These are phyloP conservation scores for Polymixis flavicincta DNA, from an alignment of 2,888 invertebrate species.

Conservation along the genomic window DNA sequence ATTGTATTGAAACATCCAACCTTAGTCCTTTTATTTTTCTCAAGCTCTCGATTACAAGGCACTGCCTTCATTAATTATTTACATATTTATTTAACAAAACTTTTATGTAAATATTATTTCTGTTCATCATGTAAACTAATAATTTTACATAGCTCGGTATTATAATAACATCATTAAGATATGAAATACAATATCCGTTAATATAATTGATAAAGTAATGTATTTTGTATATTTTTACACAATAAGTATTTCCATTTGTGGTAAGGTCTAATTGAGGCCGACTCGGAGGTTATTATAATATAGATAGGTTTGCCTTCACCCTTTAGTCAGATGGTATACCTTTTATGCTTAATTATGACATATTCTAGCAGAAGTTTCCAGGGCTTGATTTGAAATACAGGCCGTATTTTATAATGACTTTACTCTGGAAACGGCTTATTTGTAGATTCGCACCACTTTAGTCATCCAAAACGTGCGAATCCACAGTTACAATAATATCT, in stretches of 20 bases:
- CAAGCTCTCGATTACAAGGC: conserved; percentile 12
- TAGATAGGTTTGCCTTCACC: not conserved
- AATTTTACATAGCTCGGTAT: not conserved
- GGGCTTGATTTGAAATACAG: not conserved
- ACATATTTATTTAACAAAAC: conserved; percentile 16
- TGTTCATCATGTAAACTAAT: conserved; percentile 1
- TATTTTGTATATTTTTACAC: conserved; percentile 4
- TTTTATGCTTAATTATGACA: not conserved
- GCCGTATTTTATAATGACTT: not conserved
- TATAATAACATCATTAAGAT: conserved; percentile 13
- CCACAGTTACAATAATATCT: too few relatives aligned
- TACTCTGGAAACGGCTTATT: too few relatives aligned
- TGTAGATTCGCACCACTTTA: too few relatives aligned
- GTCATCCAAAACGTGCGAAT: too few relatives aligned
- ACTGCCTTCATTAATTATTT: conserved; percentile 9
- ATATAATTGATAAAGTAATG: conserved; percentile 10
- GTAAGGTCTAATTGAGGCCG: not conserved
- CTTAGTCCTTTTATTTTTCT: conserved; percentile 13
- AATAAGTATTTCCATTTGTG: conserved; percentile 15
- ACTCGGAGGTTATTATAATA: not conserved
- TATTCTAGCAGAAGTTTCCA: not conserved
- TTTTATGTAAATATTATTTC: conserved; percentile 14
- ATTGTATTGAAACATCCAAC: not conserved
- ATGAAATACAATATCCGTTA: conserved; percentile 13
- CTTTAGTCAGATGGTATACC: not conserved